These are phyloP conservation scores for Moxostoma hubbsi DNA, from an alignment of 2,797 vertebrate genomes.

Conservation along the genomic window DNA sequence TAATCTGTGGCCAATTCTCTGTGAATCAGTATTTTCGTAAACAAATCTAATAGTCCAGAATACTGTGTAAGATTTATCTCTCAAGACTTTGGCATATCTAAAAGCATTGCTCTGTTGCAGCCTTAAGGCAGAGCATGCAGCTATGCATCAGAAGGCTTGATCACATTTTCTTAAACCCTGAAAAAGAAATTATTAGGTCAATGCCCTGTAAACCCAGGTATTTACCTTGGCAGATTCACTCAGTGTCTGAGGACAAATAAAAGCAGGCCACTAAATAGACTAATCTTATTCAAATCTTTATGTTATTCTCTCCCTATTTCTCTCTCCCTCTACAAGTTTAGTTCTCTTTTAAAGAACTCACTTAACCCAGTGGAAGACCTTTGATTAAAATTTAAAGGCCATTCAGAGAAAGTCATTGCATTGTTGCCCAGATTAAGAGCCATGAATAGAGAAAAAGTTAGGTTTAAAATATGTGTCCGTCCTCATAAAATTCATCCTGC, in stretches of 20 bases:
- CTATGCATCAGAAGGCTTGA: background rate
- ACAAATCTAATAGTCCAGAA: background rate
- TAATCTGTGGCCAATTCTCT: background rate
- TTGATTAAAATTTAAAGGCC: constrained; percentile 55
- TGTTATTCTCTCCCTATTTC: background rate
- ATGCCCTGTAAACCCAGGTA: constrained; percentile 26
- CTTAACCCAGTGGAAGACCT: constrained; percentile 50
- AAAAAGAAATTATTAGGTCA: constrained; percentile 23
- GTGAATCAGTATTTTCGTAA: background rate
- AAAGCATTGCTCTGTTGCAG: background rate
- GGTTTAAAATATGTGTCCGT: constrained; percentile 33
- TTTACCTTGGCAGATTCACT: constrained; percentile 23
- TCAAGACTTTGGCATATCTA: background rate
- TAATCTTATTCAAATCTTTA: constrained; percentile 9
- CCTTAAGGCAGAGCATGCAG: background rate
- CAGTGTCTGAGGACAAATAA: constrained; percentile 27
- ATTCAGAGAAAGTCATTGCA: constrained; percentile 38
- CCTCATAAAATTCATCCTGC: constrained; percentile 1
- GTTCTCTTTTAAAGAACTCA: constrained; percentile 32
- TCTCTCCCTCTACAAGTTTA: constrained; percentile 6
- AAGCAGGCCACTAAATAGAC: constrained; percentile 19
- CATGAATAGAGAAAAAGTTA: constrained; percentile 32
- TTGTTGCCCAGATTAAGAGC: constrained; percentile 30
- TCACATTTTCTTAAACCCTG: constrained; percentile 16
- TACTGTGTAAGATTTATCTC: background rate